Conservation (phyloP, 2,888 invertebrate species). For the Prenolepis imparis region DNA sequence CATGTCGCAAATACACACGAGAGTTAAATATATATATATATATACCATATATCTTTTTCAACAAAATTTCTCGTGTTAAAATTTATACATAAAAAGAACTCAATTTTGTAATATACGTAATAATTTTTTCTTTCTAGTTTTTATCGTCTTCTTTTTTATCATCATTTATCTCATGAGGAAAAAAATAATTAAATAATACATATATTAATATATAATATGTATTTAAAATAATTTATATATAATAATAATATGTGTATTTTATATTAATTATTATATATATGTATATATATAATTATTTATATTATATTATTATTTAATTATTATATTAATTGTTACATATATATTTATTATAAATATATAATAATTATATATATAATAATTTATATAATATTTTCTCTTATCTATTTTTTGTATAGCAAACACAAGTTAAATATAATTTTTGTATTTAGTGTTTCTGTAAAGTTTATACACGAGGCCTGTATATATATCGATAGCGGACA, state of each 20-base stretch:
- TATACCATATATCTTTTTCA: neutral
- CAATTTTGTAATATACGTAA: neutral
- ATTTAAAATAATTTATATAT: too few relatives aligned
- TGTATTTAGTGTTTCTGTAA: neutral
- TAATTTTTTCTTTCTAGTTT: neutral
- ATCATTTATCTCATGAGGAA: neutral
- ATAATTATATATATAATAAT: too few relatives aligned
- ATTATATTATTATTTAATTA: too few relatives aligned
- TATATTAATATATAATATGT: too few relatives aligned
- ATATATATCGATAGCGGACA: neutral
- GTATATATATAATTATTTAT: too few relatives aligned
- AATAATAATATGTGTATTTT: too few relatives aligned
- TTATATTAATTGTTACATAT: too few relatives aligned
- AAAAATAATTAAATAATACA: neutral
- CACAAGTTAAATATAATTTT: neutral
- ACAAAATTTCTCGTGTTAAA: neutral
- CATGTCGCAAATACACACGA: neutral
- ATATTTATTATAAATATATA: too few relatives aligned
- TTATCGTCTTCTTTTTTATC: neutral
- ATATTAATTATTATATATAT: too few relatives aligned
- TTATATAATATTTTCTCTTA: neutral
- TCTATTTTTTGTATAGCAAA: neutral
- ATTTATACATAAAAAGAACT: neutral
- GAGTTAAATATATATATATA: neutral
- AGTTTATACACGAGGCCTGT: neutral